Evolutionary conservation across 35 echinoderm and acorn worm species (phyloP).

Genomic region (Ophiothrix spiculata): DNA sequence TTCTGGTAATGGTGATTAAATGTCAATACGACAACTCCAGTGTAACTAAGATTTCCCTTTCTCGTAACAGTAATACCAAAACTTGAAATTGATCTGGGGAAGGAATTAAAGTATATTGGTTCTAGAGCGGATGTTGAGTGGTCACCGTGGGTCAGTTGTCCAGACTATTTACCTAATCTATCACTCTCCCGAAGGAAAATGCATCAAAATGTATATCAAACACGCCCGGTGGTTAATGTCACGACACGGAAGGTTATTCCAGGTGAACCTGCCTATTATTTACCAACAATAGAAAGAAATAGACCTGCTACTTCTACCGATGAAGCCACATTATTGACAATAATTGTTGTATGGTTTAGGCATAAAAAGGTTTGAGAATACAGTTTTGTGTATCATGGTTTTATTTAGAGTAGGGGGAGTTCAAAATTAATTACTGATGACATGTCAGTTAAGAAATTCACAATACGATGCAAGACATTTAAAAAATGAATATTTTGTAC

Average conservation of each 20-base stretch:
- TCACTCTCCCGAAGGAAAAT: neutral
- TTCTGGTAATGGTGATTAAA: too few relatives aligned
- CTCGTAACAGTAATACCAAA: too few relatives aligned
- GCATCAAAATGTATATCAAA: neutral
- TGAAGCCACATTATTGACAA: neutral
- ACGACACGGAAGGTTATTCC: neutral
- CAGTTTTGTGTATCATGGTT: too few relatives aligned
- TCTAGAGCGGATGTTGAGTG: neutral
- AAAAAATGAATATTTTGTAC: too few relatives aligned
- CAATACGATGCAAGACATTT: too few relatives aligned
- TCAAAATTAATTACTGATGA: too few relatives aligned
- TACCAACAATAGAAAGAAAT: neutral
- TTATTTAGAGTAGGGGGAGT: too few relatives aligned
- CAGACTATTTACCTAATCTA: neutral
- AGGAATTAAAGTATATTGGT: too few relatives aligned
- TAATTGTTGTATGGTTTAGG: neutral
- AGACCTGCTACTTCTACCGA: neutral
- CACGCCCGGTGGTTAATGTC: neutral
- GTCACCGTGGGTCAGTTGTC: slow-evolving; percentile 2
- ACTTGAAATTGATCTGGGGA: too few relatives aligned
- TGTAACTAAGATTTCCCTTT: too few relatives aligned
- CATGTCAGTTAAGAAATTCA: too few relatives aligned
- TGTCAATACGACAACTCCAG: too few relatives aligned
- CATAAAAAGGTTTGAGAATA: neutral
- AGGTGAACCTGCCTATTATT: slow-evolving; percentile 10